Evolutionary conservation across 2,797 vertebrate species (phyloP).

Genomic region (Chelidonichthys spinosus): DNA sequence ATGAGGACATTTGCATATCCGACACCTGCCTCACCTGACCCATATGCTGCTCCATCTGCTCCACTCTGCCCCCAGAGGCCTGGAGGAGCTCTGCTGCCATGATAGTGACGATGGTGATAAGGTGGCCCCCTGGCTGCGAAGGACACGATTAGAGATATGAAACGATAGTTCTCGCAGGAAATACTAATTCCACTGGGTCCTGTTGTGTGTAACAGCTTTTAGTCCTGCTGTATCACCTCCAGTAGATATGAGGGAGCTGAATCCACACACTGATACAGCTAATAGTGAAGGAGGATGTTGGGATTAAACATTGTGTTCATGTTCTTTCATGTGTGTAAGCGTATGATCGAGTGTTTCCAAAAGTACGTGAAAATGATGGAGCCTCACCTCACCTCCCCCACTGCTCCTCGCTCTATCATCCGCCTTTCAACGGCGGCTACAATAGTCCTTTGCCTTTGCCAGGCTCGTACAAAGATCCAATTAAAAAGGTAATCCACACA

Average conservation of each 20-base stretch:
- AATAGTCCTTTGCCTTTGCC: slow-evolving; percentile 41
- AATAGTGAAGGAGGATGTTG: slow-evolving; percentile 14
- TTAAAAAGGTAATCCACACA: slow-evolving; percentile 70
- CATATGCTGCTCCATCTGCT: slow-evolving; percentile 51
- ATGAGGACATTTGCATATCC: slow-evolving; percentile 55
- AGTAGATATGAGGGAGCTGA: slow-evolving; percentile 19
- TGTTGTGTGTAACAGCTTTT: neutral
- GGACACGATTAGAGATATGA: slow-evolving; percentile 31
- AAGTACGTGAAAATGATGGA: slow-evolving; percentile 36
- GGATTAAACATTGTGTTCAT: slow-evolving; percentile 3
- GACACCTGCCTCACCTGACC: slow-evolving; percentile 48
- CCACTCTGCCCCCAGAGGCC: slow-evolving; percentile 58
- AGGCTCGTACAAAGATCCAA: slow-evolving; percentile 56
- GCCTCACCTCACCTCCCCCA: slow-evolving; percentile 22
- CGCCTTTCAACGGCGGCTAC: slow-evolving; percentile 44
- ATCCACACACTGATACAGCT: slow-evolving; percentile 3
- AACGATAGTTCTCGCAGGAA: slow-evolving; percentile 2
- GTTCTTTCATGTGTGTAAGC: slow-evolving; percentile 3
- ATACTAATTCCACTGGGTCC: neutral
- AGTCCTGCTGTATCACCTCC: slow-evolving; percentile 10
- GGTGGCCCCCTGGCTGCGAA: neutral
- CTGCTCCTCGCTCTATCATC: slow-evolving; percentile 20
- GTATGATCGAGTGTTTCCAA: slow-evolving; percentile 19
- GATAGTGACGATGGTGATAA: slow-evolving; percentile 20
- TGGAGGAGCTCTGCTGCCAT: slow-evolving; percentile 71